Base-by-base conservation (phyloP, 2,113 vertebrate species). In the Mus pahari region DNA sequence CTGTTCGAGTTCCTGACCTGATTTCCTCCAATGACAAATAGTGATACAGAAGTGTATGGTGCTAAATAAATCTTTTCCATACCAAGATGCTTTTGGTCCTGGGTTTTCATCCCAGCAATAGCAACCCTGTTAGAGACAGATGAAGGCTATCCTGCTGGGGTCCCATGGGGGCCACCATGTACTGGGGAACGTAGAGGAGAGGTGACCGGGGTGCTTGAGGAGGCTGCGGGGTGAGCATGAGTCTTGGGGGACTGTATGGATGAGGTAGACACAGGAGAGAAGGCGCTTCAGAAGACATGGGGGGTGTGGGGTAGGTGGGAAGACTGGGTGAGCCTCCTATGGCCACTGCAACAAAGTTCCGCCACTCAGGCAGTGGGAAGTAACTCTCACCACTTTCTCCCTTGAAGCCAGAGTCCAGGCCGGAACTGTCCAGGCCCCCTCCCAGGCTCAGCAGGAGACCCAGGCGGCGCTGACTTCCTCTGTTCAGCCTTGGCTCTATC, bases 281-380 rank as follows among this genome's bases (percentile, higher is more conserved):
- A 7, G 36, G 58, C 31, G 31, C 50, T 58, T n/a, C 22, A 4
- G 60, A 71, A 48, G 42, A 53, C 45, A 45, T 50, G 9, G 16
- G 55, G 16, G 16, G 4, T 17, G 16, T 0, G 55, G 55, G 16
- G 53, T 13, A 53, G 50, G 20, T 36, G 22, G 55, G 64, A 16
- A 36, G 45, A 53, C 7, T 13, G 3, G 5, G 0, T 48, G 11
- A 14, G 22, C 24, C 28, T 81, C 66, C 71, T 16, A n/a, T 1
- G n/a, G 20, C 77, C 16, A 2, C 79, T 3, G 3, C 9, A 22
- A 71, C 39, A 16, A 13, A 28, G 0, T 3, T 11, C 28, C 5
- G 0, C 3, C 14, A 42, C 13, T 8, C 0, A 1, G 1, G 36
- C 1, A 0, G 13, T 31, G 33, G 7, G 22, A 79, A 83, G 36